Conservation (phyloP, 1,140 invertebrate genomes). For the Eueides isabella region DNA sequence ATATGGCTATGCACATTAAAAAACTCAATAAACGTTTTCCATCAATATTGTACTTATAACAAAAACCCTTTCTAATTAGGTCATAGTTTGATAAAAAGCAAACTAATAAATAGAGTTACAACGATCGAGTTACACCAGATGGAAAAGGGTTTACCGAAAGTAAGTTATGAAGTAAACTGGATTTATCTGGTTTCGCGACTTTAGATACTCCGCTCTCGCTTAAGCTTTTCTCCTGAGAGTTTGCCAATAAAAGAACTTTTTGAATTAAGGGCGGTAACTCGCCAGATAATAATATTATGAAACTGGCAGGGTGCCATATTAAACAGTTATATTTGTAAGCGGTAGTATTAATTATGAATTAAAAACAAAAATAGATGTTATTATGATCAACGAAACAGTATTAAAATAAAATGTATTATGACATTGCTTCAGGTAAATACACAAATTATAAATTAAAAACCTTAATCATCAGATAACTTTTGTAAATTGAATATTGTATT, state of each 20-base stretch:
- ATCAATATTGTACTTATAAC: background rate
- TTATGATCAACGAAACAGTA: too few relatives aligned
- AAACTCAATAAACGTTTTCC: background rate
- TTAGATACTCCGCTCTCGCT: slow-evolving; percentile 39
- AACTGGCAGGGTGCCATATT: slow-evolving; percentile 17
- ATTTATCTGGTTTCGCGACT: slow-evolving; percentile 44
- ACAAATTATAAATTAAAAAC: too few relatives aligned
- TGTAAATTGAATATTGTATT: too few relatives aligned
- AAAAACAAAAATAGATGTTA: too few relatives aligned
- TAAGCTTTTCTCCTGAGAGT: slow-evolving; percentile 41
- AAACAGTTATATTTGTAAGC: slow-evolving; percentile 5
- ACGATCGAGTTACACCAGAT: slow-evolving; percentile 31
- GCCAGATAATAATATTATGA: slow-evolving; percentile 36
- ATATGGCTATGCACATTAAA: background rate
- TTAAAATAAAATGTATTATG: too few relatives aligned
- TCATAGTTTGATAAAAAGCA: slow-evolving; percentile 3
- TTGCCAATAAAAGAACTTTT: slow-evolving; percentile 46
- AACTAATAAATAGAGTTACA: slow-evolving; percentile 32
- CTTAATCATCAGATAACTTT: too few relatives aligned
- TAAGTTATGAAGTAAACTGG: slow-evolving; percentile 46
- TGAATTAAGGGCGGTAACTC: slow-evolving; percentile 41
- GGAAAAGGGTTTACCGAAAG: slow-evolving; percentile 39
- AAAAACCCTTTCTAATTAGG: background rate
- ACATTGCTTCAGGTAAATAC: too few relatives aligned
- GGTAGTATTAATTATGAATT: too few relatives aligned